Evolutionary conservation across 2,113 vertebrate species (phyloP), one percentile per base, ranked within the genome.

Genomic region (Lophura nycthemera): DNA sequence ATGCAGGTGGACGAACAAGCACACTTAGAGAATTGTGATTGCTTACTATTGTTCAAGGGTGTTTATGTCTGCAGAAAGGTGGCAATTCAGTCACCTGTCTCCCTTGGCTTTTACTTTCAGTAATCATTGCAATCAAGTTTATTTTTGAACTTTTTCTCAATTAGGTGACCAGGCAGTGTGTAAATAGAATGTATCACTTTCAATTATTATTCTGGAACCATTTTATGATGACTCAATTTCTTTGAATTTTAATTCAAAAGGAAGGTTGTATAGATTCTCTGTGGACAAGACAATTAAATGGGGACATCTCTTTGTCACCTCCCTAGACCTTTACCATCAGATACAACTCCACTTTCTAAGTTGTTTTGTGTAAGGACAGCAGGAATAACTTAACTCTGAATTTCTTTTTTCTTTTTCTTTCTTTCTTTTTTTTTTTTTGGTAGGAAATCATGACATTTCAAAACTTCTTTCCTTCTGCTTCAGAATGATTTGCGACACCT

Each of bases 71-170:
- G 15, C 21, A 47, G 42, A 89, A 89, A 94, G 21, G 54, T 76
- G 65, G 22, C 60, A 86, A 89, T 89, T 94, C 82, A 47, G 54
- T 78, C 52, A 45, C 63, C 36, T 75, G 8, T 38, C 59, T 94
- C 48, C 76, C 29, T 13, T 72, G 71, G 65, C 21, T 64, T 92
- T 94, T 50, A 64, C 38, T 87, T 93, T 93, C 75, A 71, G 60
- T 80, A 96, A 94, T 89, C 79, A 83, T 71, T 64, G 18, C 22
- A 93, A 66, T 89, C 56, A 75, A 25, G 30, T 63, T 89, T 91
- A 48, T 82, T 92, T 85, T 95, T 64, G 6, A 76, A 34, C 9
- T 92, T 75, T 83, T 90, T 79, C 63, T 89, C 50, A 85, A 87
- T 73, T 64, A 50, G 38, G 24, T 92, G 94, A 89, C 50, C 80